phyloP scores from a whole-genome alignment of 2,888 invertebrate genomes.

The Dasypogon diadema region DNA sequence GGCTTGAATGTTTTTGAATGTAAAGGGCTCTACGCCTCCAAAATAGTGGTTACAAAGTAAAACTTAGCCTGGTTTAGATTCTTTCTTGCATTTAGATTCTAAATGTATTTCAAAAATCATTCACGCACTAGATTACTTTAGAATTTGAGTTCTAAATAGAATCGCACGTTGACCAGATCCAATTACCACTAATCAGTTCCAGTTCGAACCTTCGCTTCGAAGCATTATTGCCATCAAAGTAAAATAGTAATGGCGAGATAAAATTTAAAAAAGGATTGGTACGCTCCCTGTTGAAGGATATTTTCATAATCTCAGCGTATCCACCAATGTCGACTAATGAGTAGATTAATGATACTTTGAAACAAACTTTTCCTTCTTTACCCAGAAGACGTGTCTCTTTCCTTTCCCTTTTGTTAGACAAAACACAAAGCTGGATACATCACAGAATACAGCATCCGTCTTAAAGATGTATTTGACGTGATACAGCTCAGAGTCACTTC shows the following conservation, averaged over 20 bases:
- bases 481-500: constrained; percentile 42
- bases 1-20: too few species aligned
- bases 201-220: too few species aligned
- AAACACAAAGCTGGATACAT: constrained; percentile 12
- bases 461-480: constrained; percentile 47
- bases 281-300: constrained; percentile 16
- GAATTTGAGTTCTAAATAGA: too few species aligned
- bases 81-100: too few species aligned
- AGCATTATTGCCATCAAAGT: too few species aligned
- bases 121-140: too few species aligned
- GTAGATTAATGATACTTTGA: constrained; percentile 55
- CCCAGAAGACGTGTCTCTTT: background rate
- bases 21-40: too few species aligned
- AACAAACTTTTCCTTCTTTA: constrained; percentile 36
- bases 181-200: too few species aligned
- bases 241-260: background rate
- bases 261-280: constrained; percentile 43
- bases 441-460: constrained; percentile 14
- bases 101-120: too few species aligned
- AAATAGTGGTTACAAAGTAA: too few species aligned
- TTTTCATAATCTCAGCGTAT: constrained; percentile 51
- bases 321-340: constrained; percentile 52
- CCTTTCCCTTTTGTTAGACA: background rate
- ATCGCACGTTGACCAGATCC: too few species aligned
- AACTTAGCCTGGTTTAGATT: too few species aligned